Evolutionary conservation across 2,113 vertebrate genomes (phyloP).

Genomic region (Gymnogyps californianus): DNA sequence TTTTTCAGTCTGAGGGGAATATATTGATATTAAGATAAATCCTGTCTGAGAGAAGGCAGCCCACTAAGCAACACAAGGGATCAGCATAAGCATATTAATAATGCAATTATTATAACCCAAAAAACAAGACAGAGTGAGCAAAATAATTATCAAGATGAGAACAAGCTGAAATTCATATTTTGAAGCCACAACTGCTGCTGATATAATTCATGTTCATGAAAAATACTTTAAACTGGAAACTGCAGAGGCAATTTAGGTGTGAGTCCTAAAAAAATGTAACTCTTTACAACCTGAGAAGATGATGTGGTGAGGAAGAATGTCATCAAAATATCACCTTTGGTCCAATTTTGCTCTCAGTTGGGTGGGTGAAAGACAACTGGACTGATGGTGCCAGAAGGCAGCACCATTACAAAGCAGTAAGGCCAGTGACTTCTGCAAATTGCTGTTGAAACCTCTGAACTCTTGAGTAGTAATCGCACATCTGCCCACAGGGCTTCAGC

Average conservation of each 20-base stretch:
- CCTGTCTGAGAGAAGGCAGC: not conserved
- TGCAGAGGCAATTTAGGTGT: not conserved
- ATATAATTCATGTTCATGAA: not conserved
- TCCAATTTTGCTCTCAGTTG: not conserved
- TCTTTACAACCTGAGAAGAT: not conserved
- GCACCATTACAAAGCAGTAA: not conserved
- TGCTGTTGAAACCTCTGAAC: not conserved
- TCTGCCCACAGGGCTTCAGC: not conserved
- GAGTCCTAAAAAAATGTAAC: not conserved
- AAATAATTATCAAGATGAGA: not conserved
- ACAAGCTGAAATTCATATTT: not conserved
- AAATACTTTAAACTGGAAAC: not conserved
- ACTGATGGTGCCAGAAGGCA: not conserved
- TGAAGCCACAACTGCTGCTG: not conserved
- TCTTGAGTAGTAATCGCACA: not conserved
- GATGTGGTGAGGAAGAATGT: not conserved
- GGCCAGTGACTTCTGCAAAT: not conserved
- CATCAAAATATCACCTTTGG: not conserved
- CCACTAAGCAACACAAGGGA: not conserved
- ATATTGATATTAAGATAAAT: not conserved
- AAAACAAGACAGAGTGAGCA: not conserved
- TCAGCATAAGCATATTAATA: not conserved
- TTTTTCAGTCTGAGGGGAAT: not conserved
- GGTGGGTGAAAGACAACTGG: not conserved
- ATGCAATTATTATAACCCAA: not conserved